Evolutionary conservation across 1,140 invertebrate genomes (phyloP).

Genomic region (Mercenaria mercenaria): DNA sequence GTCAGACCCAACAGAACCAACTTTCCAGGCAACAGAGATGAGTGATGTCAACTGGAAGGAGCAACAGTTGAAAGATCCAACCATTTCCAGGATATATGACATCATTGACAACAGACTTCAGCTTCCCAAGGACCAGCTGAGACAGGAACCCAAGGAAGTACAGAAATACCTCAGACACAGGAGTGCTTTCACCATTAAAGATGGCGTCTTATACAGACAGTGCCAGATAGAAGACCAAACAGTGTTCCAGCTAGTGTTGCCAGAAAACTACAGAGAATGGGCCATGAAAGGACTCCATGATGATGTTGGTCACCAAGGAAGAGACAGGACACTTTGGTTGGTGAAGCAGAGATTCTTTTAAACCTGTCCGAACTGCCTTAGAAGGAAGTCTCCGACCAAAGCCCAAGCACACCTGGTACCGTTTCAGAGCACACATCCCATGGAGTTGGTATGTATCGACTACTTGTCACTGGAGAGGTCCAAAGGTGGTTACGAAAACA

Average conservation of each 20-base stretch:
- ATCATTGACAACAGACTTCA: neutral
- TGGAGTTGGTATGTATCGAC: neutral
- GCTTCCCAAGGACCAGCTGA: neutral
- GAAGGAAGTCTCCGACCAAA: conserved; percentile 31
- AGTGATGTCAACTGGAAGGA: neutral
- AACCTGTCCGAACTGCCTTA: conserved; percentile 18
- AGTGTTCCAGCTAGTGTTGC: conserved; percentile 25
- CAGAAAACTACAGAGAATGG: neutral
- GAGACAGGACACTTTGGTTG: neutral
- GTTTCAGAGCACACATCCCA: conserved; percentile 1
- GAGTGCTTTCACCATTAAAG: neutral
- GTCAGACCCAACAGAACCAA: too few species aligned
- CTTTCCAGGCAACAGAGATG: too few species aligned
- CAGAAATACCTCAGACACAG: neutral
- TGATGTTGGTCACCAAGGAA: conserved; percentile 40
- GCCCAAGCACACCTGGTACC: neutral
- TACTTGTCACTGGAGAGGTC: neutral
- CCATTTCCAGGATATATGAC: neutral
- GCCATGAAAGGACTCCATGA: conserved; percentile 36
- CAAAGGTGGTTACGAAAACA: neutral
- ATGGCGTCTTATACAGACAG: neutral
- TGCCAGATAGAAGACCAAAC: neutral
- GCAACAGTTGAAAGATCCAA: neutral
- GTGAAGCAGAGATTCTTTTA: conserved; percentile 27
- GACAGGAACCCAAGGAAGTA: neutral